These are phyloP conservation scores for Anabacerthia variegaticeps DNA, from an alignment of 2,797 vertebrate genomes.

Conservation along the genomic window DNA sequence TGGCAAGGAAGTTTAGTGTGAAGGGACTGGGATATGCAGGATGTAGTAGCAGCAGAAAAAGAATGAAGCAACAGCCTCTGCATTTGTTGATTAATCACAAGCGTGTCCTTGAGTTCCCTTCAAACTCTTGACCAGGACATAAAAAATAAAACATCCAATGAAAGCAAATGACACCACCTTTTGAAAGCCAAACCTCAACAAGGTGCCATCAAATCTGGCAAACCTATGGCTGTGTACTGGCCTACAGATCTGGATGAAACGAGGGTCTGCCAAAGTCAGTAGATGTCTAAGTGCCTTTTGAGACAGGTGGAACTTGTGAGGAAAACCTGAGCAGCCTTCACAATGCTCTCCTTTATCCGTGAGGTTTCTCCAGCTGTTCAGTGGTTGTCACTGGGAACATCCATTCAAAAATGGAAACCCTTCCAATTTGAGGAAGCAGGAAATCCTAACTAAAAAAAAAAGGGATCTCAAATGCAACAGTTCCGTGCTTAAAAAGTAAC, in stretches of 20 bases:
- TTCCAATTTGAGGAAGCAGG: neutral
- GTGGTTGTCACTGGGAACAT: neutral
- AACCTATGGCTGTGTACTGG: neutral
- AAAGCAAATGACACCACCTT: neutral
- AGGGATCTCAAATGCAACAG: neutral
- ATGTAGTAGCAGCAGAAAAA: slow-evolving; percentile 1
- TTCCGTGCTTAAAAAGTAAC: rapidly evolving
- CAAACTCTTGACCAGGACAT: neutral
- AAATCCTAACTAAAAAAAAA: neutral
- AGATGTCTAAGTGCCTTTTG: neutral
- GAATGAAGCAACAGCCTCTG: neutral
- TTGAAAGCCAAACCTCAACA: neutral
- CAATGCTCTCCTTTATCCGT: neutral
- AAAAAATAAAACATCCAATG: neutral
- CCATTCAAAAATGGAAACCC: neutral
- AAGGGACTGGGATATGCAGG: neutral
- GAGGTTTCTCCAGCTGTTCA: neutral
- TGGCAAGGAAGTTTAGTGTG: slow-evolving; percentile 27
- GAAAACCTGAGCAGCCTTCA: neutral
- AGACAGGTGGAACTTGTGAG: neutral
- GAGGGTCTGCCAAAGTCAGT: neutral
- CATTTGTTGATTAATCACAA: neutral
- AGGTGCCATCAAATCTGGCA: neutral
- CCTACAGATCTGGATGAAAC: neutral
- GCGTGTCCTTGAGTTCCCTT: neutral